Evolutionary conservation across 2,113 vertebrate genomes (phyloP), one percentile per base, ranked within the genome.

Genomic region (Lepus americanus): DNA sequence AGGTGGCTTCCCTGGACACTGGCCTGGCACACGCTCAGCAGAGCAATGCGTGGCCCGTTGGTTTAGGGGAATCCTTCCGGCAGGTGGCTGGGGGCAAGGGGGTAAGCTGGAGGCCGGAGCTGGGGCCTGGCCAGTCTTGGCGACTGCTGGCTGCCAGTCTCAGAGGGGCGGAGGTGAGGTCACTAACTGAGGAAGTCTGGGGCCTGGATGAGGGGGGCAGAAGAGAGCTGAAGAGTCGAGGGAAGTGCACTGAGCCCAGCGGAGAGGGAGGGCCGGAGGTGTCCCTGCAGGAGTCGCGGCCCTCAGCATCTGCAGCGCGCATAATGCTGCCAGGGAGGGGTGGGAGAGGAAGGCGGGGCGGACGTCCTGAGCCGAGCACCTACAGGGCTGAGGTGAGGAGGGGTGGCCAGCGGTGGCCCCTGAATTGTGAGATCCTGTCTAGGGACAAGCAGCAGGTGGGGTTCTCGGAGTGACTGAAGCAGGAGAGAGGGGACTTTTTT

Each of bases 301-400:
- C 11, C 55, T 55, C 55, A 55, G 55, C 55, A 59, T 59, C 55
- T 59, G 12, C 53, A 55, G 53, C 36, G 2, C 3, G 36, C 36
- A 3, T 36, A 36, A 36, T 36, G 36, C 36, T 36, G 36, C 8
- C 2, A 2, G 2, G 53, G 63, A 39, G 55, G 61, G 25, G 0
- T 27, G 64, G 3, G 0, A 12, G 19, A 3, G 0, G 5, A 29
- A 20, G 13, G 20, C 59, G 5, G 20, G 59, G 59, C 13, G 44
- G 44, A 44, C 44, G 44, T 44, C 44, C 44, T 44, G 44, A 44
- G 44, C 44, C 44, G 7, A 44, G 44, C 44, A 44, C 6, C 44
- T 44, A 44, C 44, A 27, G 63, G 19, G 9, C 31, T 3, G 17
- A 27, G 20, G 53, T 29, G 61, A n/a, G 64, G 20, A 29, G 3